Conservation (phyloP, 2,113 vertebrate species). For the Eolophus roseicapilla region DNA sequence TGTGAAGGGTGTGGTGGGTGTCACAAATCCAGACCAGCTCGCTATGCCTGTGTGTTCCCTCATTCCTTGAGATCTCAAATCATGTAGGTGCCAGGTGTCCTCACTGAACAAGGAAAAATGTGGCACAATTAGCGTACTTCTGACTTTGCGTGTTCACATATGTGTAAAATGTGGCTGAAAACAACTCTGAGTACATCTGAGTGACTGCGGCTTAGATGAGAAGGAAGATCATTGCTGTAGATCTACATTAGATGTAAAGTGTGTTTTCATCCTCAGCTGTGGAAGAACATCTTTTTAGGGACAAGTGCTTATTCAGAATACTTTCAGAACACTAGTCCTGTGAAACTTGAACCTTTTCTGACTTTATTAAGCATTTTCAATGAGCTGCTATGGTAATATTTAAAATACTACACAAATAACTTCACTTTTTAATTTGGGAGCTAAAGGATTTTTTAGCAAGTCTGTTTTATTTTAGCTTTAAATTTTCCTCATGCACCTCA, state of each 20-base stretch:
- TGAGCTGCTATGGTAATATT: neutral
- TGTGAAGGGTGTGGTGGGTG: neutral
- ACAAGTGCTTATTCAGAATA: neutral
- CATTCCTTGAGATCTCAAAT: fast-evolving
- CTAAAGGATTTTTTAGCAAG: neutral
- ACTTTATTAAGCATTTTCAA: neutral
- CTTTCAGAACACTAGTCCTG: fast-evolving
- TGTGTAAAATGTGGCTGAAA: neutral
- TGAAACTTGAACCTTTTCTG: neutral
- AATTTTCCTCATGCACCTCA: neutral
- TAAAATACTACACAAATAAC: neutral
- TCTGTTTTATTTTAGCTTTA: neutral
- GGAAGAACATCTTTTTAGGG: neutral
- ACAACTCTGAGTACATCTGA: fast-evolving
- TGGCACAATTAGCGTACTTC: fast-evolving
- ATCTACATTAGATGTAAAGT: fast-evolving
- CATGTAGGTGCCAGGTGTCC: fast-evolving
- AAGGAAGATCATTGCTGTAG: neutral
- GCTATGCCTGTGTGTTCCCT: fast-evolving
- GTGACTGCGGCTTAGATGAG: fast-evolving
- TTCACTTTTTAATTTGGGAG: neutral
- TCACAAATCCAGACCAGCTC: too few species aligned
- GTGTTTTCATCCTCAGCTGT: neutral
- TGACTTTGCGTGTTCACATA: fast-evolving
- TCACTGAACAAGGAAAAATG: fast-evolving